Conservation (phyloP, 2,888 invertebrate species). For the Entomobrya proxima region DNA sequence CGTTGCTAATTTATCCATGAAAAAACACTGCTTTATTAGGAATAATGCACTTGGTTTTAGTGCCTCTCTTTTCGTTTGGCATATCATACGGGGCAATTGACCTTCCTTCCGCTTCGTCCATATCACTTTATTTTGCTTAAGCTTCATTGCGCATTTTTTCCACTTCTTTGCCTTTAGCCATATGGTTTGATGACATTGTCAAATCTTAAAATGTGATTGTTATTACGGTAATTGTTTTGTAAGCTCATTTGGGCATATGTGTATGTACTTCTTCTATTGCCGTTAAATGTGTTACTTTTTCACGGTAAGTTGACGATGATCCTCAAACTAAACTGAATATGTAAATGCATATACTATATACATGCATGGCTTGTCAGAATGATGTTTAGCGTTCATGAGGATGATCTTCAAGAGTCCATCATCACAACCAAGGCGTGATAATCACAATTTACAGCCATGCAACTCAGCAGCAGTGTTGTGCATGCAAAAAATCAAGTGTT, state of each 20-base stretch:
- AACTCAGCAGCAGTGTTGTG: not conserved
- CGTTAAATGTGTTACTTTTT: no score
- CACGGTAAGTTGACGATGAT: no score
- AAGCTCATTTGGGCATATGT: not conserved
- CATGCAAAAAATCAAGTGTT: not conserved
- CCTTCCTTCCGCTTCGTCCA: slow-evolving; percentile 51
- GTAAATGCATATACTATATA: no score
- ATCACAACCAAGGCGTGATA: not conserved
- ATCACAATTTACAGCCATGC: not conserved
- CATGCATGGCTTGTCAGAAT: no score
- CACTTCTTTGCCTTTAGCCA: not conserved
- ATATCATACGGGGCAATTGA: slow-evolving; percentile 51
- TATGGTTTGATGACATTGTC: slow-evolving; percentile 1
- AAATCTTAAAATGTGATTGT: slow-evolving; percentile 15
- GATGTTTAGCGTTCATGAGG: no score
- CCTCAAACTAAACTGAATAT: no score
- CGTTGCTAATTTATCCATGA: not conserved
- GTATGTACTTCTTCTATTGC: no score
- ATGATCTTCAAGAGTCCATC: no score
- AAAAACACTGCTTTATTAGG: not conserved
- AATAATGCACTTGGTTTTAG: not conserved
- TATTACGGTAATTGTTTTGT: not conserved
- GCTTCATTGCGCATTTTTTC: slow-evolving; percentile 43
- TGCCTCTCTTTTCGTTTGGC: slow-evolving; percentile 25
- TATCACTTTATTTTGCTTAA: not conserved